phyloP scores from a whole-genome alignment of 2,797 vertebrate genomes.

The Mus caroli region DNA sequence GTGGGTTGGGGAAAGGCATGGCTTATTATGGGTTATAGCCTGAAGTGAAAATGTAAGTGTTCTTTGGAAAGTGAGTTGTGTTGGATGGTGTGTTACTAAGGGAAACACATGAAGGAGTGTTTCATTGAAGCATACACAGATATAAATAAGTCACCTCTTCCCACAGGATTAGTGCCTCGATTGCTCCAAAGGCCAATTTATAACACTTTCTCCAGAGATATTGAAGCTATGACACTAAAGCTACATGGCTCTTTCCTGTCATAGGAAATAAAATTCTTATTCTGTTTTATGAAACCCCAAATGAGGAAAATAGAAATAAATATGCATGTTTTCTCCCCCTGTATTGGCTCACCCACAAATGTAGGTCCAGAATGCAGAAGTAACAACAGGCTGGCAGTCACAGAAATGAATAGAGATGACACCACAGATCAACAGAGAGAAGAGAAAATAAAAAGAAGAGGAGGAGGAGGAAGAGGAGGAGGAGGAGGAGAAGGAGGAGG shows the following conservation, averaged over 20 bases:
- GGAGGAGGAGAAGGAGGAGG: too few species aligned
- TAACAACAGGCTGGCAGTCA: slow-evolving; percentile 1
- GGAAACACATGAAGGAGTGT: background rate
- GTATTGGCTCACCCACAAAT: background rate
- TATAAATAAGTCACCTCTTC: background rate
- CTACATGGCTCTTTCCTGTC: background rate
- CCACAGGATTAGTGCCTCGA: background rate
- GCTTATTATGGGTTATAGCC: background rate
- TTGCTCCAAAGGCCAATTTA: background rate
- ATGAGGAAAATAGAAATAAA: slow-evolving; percentile 43
- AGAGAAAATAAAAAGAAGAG: too few species aligned
- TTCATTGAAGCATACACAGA: background rate
- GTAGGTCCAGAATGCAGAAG: slow-evolving; percentile 28
- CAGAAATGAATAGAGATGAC: slow-evolving; percentile 23
- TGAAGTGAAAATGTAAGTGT: background rate
- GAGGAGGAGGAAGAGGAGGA: too few species aligned
- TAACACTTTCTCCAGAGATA: slow-evolving; percentile 5
- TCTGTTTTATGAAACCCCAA: slow-evolving; percentile 36
- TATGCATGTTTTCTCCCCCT: background rate
- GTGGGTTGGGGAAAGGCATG: background rate
- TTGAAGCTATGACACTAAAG: background rate
- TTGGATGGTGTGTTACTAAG: background rate
- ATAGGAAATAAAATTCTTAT: slow-evolving; percentile 55
- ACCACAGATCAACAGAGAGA: slow-evolving; percentile 13
- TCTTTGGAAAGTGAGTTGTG: background rate